phyloP scores from a whole-genome alignment of 2,888 invertebrate genomes.

The Acronicta leporina region DNA sequence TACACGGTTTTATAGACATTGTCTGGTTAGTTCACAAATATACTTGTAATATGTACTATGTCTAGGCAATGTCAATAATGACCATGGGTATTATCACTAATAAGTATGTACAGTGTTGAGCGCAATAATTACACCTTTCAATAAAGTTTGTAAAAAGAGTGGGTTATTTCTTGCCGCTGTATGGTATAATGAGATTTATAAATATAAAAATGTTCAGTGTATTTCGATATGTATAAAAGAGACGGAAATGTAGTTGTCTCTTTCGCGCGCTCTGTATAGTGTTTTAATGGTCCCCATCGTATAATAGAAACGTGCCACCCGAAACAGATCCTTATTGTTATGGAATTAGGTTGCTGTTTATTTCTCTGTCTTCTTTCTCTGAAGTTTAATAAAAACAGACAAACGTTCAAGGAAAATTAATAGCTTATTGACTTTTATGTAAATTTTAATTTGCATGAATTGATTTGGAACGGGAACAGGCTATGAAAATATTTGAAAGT shows the following conservation, averaged over 20 bases:
- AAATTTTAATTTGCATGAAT: conserved; percentile 1
- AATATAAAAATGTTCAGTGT: conserved; percentile 41
- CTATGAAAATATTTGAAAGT: conserved; percentile 10
- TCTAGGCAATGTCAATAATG: conserved; percentile 10
- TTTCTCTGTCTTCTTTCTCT: conserved; percentile 3
- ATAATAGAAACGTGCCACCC: conserved; percentile 32
- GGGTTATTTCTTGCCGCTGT: conserved; percentile 20
- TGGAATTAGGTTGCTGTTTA: conserved; percentile 29
- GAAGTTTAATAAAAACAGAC: conserved; percentile 4
- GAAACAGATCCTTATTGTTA: conserved; percentile 26
- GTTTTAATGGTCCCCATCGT: conserved; percentile 30
- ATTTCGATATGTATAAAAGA: conserved; percentile 29
- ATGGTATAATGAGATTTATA: conserved; percentile 33
- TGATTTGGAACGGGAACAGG: conserved; percentile 3
- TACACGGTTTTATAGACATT: conserved; percentile 21
- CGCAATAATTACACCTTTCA: conserved; percentile 18
- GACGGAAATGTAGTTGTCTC: conserved; percentile 26
- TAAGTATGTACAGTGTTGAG: conserved; percentile 4
- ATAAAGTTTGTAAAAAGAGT: conserved; percentile 21
- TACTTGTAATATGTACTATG: background rate
- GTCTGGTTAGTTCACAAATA: conserved; percentile 6
- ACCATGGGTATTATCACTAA: conserved; percentile 2
- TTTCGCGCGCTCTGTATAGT: conserved; percentile 30
- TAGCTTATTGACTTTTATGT: conserved; percentile 3
- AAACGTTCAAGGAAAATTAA: conserved; percentile 29